Conservation (phyloP, 2,113 vertebrate species). For the Caretta caretta region DNA sequence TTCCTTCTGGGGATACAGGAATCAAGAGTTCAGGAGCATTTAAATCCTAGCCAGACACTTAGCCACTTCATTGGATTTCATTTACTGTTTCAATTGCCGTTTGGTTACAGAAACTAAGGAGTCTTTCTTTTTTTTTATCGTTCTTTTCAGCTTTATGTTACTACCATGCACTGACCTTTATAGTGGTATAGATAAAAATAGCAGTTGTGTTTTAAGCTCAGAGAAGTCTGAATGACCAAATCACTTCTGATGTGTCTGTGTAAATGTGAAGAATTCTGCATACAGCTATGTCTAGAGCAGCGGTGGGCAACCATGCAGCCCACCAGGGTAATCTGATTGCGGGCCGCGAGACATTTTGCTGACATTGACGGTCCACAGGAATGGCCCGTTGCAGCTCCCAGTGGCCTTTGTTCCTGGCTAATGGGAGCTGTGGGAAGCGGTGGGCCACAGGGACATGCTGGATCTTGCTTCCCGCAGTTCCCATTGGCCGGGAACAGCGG, state of each 20-base stretch:
- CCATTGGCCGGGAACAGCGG: no score
- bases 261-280: neutral
- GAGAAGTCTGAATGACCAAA: neutral
- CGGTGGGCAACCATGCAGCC: no score
- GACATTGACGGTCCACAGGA: no score
- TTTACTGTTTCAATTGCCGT: neutral
- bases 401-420: no score
- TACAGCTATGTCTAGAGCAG: no score
- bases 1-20: neutral
- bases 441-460: no score
- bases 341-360: no score
- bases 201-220: neutral
- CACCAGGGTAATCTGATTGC: no score
- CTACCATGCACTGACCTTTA: neutral
- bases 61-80: neutral
- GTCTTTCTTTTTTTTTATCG: neutral
- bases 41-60: neutral
- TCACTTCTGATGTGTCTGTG: neutral
- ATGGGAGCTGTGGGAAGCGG: no score
- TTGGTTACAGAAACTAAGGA: neutral
- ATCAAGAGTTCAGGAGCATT: neutral
- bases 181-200: neutral
- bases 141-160: neutral
- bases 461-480: no score
- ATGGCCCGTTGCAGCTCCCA: no score